Base-by-base conservation (phyloP, 2,797 vertebrate species). In the Phrynocephalus vlangalii region DNA sequence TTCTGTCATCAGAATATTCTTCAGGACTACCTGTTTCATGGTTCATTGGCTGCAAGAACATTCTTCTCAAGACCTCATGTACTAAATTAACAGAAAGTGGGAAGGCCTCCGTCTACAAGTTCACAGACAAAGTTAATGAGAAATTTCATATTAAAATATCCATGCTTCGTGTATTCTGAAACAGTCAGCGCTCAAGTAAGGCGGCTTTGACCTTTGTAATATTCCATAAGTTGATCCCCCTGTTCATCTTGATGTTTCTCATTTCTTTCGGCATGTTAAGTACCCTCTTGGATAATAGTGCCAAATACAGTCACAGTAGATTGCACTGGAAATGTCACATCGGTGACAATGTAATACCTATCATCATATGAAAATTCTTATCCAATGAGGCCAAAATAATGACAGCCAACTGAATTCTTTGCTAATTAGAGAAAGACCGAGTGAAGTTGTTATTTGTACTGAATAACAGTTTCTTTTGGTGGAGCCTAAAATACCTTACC, bases 131-230 rank as follows among this genome's bases (percentile, higher is more conserved):
- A 90, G 87, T 87, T 88, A 89, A 30, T 44, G 67, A 63, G 79
- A 89, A 82, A 30, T 50, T 44, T 67, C 75, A 76, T 79, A 71
- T 33, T 30, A 89, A 90, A 93, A 84, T 88, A 1, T 83, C 86
- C 87, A 90, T 1, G 5, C 38, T 90, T 94, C 81, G 10, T 85
- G 83, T 85, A 90, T 73, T 86, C 86, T 0, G 0, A 86, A 86
- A 89, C 56, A 72, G 5, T 20, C 78, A 71, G 87, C 88, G 85
- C 83, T 93, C 88, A 89, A 44, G 89, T 89, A 89, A 86, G 89
- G 90, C 86, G 88, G 66, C 82, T 88, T 90, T 94, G 92, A 94
- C 91, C 92, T 94, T 93, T 94, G 83, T 91, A 93, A 91, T 85
- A 87, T 0, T 2, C 83, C 0, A 0, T 91, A 84, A 92, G 91